Evolutionary conservation across 2,113 vertebrate genomes (phyloP), one percentile per base, ranked within the genome.

Genomic region (Dissostichus mawsoni): DNA sequence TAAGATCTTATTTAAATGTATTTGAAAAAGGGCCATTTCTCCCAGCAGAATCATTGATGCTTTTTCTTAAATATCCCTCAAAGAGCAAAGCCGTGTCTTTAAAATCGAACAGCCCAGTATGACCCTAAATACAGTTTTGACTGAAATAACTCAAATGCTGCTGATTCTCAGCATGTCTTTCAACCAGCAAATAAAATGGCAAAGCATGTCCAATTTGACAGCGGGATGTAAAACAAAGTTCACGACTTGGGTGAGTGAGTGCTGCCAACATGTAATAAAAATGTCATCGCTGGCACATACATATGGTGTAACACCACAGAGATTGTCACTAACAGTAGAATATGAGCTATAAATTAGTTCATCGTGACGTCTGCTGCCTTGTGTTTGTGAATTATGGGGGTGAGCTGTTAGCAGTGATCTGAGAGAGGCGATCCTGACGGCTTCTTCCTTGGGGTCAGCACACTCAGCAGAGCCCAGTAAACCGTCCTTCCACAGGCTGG

Each of bases 401-500:
- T 17, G 69, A 56, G 66, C 62, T 17, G 78, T 64, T 72, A 68
- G 82, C 66, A 0, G 56, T 53, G 78, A 83, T 66, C 69, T 75
- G 71, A 85, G 72, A 25, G 53, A 70, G 70, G 61, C 11, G 33
- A 56, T 59, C 57, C 5, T 52, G 74, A 64, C 44, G 53, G 69
- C 71, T 73, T 80, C 36, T 65, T 76, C 56, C 56, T 17, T 3
- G 12, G 48, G 76, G 84, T 84, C 81, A 72, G 70, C 14, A 9
- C 44, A 11, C 76, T 82, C 83, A 82, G 57, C 12, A 11, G 53
- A 81, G 74, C 61, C 87, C 79, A 59, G 77, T 88, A 84, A 90
- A 90, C 67, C 11, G n/a, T 62, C 69, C 72, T 62, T 77, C 81
- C 66, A 80, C 69, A 67, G 36, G 64, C 52, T 2, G 1, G 7